Evolutionary conservation across 1,140 invertebrate genomes (phyloP).

Genomic region (Brachionus angularis): DNA sequence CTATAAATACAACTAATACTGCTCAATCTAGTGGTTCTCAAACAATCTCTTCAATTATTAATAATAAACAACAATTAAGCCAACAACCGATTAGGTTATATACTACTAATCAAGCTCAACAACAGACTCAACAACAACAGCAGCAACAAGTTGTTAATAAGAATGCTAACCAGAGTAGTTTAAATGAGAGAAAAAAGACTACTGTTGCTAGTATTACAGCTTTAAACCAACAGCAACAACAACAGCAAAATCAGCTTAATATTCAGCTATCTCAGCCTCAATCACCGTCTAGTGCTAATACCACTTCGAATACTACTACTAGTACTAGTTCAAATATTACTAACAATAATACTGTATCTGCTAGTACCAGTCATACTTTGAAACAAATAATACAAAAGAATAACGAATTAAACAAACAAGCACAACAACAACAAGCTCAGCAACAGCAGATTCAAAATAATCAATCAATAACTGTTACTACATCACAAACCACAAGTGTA

Average conservation of each 20-base stretch:
- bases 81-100: slow-evolving; percentile 18
- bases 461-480: not conserved
- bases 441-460: not conserved
- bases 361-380: not conserved
- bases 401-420: slow-evolving; percentile 20
- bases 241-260: not conserved
- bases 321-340: no score
- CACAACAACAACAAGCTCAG: not conserved
- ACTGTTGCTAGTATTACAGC: slow-evolving; percentile 17
- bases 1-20: no score
- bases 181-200: slow-evolving; percentile 34
- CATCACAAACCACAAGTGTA: not conserved
- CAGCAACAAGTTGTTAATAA: no score
- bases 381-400: slow-evolving; percentile 11
- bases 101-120: no score
- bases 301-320: no score
- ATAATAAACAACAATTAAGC: slow-evolving; percentile 13
- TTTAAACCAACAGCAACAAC: not conserved
- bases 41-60: slow-evolving; percentile 40
- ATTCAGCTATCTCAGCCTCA: no score
- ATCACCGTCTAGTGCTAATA: slow-evolving; percentile 11
- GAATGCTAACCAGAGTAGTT: not conserved
- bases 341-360: no score
- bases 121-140: no score
- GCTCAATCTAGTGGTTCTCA: no score